A percentile compares a stretch with the other conserved stretches of the same genome.
Evolutionary conservation across 2,888 invertebrate genomes (phyloP).

Genomic region (Galerucella pusilla): DNA sequence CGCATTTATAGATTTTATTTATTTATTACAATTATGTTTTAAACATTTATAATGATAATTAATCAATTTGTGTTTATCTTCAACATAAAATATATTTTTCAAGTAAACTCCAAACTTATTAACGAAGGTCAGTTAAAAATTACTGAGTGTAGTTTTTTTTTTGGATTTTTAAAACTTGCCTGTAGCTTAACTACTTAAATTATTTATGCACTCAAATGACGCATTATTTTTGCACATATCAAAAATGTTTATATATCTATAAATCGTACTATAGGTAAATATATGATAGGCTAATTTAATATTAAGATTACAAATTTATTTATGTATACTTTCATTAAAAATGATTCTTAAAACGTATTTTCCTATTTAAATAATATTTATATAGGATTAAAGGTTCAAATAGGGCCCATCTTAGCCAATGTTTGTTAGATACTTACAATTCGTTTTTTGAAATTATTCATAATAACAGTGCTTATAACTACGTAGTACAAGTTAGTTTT

Average conservation of each 20-base stretch:
- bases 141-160: neutral
- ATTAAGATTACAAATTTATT: neutral
- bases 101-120: neutral
- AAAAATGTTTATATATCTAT: neutral
- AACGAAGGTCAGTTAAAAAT: neutral
- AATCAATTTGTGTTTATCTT: neutral
- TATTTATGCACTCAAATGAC: constrained; percentile 5
- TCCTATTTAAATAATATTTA: neutral
- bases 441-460: neutral
- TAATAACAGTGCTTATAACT: neutral
- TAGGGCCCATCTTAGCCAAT: too few relatives aligned
- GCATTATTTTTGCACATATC: constrained; percentile 14
- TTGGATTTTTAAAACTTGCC: constrained; percentile 5
- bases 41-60: neutral
- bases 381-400: too few relatives aligned
- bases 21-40: neutral
- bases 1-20: neutral
- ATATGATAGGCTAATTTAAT: neutral
- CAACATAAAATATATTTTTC: neutral
- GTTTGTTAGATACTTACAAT: too few relatives aligned
- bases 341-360: neutral
- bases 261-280: neutral
- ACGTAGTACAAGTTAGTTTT: neutral
- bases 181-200: constrained; percentile 1
- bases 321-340: constrained; percentile 2